Conservation (phyloP, 2,113 vertebrate species). For the Halichoeres trimaculatus region DNA sequence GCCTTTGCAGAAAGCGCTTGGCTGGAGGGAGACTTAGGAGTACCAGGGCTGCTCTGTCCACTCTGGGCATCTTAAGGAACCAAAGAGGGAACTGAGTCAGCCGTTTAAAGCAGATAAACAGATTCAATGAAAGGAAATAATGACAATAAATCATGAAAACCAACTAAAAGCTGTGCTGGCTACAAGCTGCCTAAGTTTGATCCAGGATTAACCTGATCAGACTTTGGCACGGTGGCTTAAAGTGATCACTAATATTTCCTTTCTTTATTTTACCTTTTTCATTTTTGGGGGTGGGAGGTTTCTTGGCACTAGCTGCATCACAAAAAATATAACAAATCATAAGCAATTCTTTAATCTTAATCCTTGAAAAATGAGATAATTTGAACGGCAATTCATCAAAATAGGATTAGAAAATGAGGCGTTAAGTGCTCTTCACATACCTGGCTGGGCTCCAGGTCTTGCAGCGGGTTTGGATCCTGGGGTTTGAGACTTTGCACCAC, state of each 20-base stretch:
- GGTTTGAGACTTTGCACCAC: constrained; percentile 82
- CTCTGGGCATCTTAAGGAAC: constrained; percentile 82
- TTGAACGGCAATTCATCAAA: rapidly evolving
- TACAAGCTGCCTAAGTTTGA: constrained; percentile 49
- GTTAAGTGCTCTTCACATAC: constrained; percentile 3
- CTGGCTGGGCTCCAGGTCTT: constrained; percentile 82
- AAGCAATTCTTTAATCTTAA: constrained; percentile 12
- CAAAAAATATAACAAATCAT: constrained; percentile 68
- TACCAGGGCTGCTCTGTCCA: constrained; percentile 95
- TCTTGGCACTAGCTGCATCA: constrained; percentile 85
- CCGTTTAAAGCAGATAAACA: background rate
- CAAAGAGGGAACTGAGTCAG: constrained; percentile 70
- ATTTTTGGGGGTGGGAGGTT: constrained; percentile 83
- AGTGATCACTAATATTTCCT: constrained; percentile 1
- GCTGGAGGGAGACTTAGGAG: constrained; percentile 91
- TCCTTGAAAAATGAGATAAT: background rate
- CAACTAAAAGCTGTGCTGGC: background rate
- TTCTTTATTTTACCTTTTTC: constrained; percentile 82
- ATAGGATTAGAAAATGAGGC: background rate
- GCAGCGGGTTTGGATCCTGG: constrained; percentile 87
- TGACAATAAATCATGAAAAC: background rate
- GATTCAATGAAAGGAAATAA: background rate
- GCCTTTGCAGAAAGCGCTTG: constrained; percentile 87
- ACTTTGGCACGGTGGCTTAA: constrained; percentile 17
- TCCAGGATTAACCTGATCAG: constrained; percentile 28